Evolutionary conservation across 64 coral and sea anemone species (phyloP), one percentile per base, ranked within the genome.

Genomic region (Pachyseris speciosa): DNA sequence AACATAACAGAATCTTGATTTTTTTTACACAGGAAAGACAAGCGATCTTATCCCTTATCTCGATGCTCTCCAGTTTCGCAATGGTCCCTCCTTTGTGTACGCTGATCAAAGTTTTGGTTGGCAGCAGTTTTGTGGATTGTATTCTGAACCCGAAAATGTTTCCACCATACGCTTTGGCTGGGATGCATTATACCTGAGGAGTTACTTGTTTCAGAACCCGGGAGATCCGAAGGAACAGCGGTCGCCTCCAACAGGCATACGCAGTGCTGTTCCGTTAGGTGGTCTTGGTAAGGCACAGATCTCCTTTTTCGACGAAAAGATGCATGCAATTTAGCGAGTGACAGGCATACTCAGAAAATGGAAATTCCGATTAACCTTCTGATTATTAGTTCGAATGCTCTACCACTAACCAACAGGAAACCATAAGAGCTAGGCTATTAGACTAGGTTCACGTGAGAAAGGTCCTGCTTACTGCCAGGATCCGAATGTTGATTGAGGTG

Each of bases 251-350:
- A n/a, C 30, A 38, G 94, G 94, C 59, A 96, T 96, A 86, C 94
- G 94, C 20, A 93, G 91, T 85, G 94, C 94, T 57, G 94, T 96
- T 49, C 94, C 94, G 0, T 83, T 96, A 31, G 94, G 94, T 11
- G 94, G 94, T 38, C 68, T 96, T 37, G 77, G 77, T 78, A 57
- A 78, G 75, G 16, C 43, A 52, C 16, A 2, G 47, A 49, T 49
- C 7, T 15, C 47, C 7, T 49, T 15, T 9, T 1, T 49, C 7
- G 47, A 49, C n/a, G n/a, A n/a, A n/a, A n/a, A n/a, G n/a, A n/a
- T n/a, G n/a, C n/a, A n/a, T n/a, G n/a, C n/a, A n/a, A n/a, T n/a
- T n/a, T n/a, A n/a, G n/a, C n/a, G n/a, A n/a, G n/a, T n/a, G n/a
- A n/a, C n/a, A n/a, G n/a, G n/a, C n/a, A n/a, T n/a, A n/a, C n/a